Evolutionary conservation across 2,888 invertebrate genomes (phyloP).

Genomic region (Ochlodes sylvanus): DNA sequence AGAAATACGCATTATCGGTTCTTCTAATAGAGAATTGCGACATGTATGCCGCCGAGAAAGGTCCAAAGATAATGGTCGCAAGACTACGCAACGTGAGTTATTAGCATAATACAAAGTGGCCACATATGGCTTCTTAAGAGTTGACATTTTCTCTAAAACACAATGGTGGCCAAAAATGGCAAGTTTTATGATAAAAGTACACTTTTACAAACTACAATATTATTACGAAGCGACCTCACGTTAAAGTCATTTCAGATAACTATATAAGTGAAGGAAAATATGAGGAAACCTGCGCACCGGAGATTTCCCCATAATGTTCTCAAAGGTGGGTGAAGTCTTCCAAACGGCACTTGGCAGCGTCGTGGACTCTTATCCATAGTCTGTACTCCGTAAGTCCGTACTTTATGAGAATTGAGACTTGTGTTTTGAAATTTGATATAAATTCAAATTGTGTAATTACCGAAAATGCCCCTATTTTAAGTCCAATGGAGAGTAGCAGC

Average conservation of each 20-base stretch:
- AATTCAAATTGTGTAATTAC: too few species aligned
- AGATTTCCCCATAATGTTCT: too few species aligned
- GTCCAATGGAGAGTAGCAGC: too few species aligned
- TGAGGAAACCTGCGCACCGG: too few species aligned
- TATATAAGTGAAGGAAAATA: background rate
- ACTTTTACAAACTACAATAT: slow-evolving; percentile 19
- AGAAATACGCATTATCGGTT: background rate
- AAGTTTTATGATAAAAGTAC: slow-evolving; percentile 23
- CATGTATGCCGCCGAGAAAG: slow-evolving; percentile 4
- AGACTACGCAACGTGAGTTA: slow-evolving; percentile 14
- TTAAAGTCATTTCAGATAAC: background rate
- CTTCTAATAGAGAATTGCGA: background rate
- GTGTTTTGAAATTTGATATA: too few species aligned
- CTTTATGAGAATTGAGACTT: too few species aligned
- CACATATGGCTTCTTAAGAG: slow-evolving; percentile 22
- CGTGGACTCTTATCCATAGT: too few species aligned
- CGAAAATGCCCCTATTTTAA: too few species aligned
- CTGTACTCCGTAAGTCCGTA: too few species aligned
- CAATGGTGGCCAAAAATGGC: slow-evolving; percentile 22
- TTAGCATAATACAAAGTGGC: slow-evolving; percentile 24
- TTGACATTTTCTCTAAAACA: slow-evolving; percentile 28
- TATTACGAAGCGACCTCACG: background rate
- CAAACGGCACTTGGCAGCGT: too few species aligned
- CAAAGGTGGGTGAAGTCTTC: too few species aligned
- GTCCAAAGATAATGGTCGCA: slow-evolving; percentile 17